These are phyloP conservation scores for Calliopsis andreniformis DNA, from an alignment of 1,140 invertebrate species.

Conservation along the genomic window DNA sequence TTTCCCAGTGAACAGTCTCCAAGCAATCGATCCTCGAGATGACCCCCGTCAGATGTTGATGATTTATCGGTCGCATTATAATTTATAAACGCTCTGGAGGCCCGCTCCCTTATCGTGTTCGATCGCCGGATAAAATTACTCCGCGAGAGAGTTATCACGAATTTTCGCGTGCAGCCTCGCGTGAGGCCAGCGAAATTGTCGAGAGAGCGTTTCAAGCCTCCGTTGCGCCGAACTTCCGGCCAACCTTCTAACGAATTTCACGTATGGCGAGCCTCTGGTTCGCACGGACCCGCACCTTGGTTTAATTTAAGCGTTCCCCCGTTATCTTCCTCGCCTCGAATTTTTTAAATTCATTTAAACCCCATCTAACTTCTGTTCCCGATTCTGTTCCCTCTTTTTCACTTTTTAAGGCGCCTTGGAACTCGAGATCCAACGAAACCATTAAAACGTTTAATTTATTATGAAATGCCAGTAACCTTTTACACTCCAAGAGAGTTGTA, in stretches of 20 bases:
- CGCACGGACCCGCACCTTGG: neutral
- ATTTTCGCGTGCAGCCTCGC: conserved; percentile 44
- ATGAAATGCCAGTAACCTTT: too few relatives aligned
- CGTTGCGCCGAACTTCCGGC: conserved; percentile 28
- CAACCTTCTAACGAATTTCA: conserved; percentile 30
- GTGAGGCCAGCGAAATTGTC: conserved; percentile 36
- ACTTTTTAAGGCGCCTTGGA: too few relatives aligned
- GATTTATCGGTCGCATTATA: conserved; percentile 49
- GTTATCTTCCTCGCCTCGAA: conserved; percentile 3
- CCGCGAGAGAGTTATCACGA: conserved; percentile 6
- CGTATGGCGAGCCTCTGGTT: neutral
- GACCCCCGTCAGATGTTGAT: conserved; percentile 37
- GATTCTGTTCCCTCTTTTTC: too few relatives aligned
- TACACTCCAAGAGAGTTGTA: too few relatives aligned
- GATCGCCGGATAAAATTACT: conserved; percentile 47
- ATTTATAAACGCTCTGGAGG: conserved; percentile 38
- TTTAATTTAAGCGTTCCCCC: too few relatives aligned
- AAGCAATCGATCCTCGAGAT: conserved; percentile 9
- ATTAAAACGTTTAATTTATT: too few relatives aligned
- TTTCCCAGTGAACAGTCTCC: neutral
- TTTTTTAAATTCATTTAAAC: too few relatives aligned
- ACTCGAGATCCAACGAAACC: too few relatives aligned
- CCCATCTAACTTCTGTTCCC: too few relatives aligned
- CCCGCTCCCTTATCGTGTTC: conserved; percentile 36
- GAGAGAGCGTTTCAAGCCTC: conserved; percentile 36